Evolutionary conservation across 1,140 invertebrate species (phyloP), one percentile per base, ranked within the genome.

Genomic region (Diachasmimorpha longicaudata): DNA sequence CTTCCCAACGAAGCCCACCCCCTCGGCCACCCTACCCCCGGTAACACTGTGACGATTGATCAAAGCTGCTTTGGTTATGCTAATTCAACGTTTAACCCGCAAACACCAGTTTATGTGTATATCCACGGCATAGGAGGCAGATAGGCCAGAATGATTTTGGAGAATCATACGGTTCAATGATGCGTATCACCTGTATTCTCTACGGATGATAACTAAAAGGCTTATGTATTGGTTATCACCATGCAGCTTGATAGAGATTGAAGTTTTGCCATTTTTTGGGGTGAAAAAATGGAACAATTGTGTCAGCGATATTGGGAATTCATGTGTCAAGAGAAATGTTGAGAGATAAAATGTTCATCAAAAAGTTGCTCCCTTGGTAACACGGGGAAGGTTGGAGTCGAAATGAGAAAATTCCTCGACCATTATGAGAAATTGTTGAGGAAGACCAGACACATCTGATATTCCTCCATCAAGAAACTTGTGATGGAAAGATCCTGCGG

Each of bases 1-100:
- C 58, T 63, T 63, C 58, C 58, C 23, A 63, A 63, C 58, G 4
- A 71, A 39, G 39, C 42, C 19, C 9, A 6, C 25, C n/a, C 72
- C n/a, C 44, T 48, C 58, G 21, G 2, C 68, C 55, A 6, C 58
- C 58, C 58, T 23, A 25, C 23, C 55, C 55, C 55, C 48, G 21
- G 37, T 70, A n/a, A 78, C 78, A 81, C 79, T 81, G 81, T 83
- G 83, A 79, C 82, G 83, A 84, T 84, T 85, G 83, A 85, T 85
- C 83, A 85, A 85, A 85, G 84, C 81, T 83, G 82, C 82, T 84
- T 83, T 81, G 80, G 79, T 81, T 84, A 85, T 84, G 84, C 82
- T 85, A 84, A 85, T 84, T 83, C 75, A 67, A 79, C 77, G 66
- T 80, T 80, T 76, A 72, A 72, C 72, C 44, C 58, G 74, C 55